Percentiles rank a stretch among this genome's conserved stretches.
phyloP scores from a whole-genome alignment of 1,140 invertebrate species.

The Grapholita molesta region DNA sequence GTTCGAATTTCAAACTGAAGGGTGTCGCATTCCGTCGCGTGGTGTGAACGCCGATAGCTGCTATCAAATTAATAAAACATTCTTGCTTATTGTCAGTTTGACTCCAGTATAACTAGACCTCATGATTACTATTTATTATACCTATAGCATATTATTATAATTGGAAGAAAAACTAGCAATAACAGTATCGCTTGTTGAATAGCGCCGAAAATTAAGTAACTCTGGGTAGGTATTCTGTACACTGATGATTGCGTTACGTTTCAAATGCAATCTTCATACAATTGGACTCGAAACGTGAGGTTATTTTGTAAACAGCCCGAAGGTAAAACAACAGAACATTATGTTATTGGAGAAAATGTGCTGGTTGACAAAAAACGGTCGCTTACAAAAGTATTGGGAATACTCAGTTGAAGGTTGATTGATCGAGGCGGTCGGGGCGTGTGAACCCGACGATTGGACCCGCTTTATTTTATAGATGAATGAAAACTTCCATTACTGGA shows the following conservation, averaged over 20 bases:
- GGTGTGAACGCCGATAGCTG: constrained; percentile 6
- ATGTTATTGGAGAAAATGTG: neutral
- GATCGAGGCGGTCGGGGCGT: constrained; percentile 6
- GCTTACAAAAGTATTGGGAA: neutral
- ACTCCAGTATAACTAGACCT: neutral
- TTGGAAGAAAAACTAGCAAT: too few relatives aligned
- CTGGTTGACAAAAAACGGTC: neutral
- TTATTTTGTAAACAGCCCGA: too few relatives aligned
- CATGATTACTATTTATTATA: neutral
- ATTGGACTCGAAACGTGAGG: too few relatives aligned
- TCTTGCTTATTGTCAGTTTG: neutral
- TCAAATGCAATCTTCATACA: too few relatives aligned
- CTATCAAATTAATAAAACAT: neutral
- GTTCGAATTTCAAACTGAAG: constrained; percentile 1
- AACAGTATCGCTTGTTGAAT: too few relatives aligned
- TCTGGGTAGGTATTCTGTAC: too few relatives aligned
- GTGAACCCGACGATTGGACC: constrained; percentile 6
- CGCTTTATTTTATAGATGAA: constrained; percentile 14
- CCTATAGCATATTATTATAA: too few relatives aligned
- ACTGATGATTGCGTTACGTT: too few relatives aligned
- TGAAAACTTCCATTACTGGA: constrained; percentile 3
- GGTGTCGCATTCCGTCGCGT: constrained; percentile 13
- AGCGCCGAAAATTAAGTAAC: too few relatives aligned
- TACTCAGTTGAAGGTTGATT: neutral
- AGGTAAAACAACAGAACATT: neutral